Percentiles rank a stretch among this genome's conserved stretches.
Evolutionary conservation across 2,113 vertebrate genomes (phyloP).

Genomic region (Mohoua ochrocephala): DNA sequence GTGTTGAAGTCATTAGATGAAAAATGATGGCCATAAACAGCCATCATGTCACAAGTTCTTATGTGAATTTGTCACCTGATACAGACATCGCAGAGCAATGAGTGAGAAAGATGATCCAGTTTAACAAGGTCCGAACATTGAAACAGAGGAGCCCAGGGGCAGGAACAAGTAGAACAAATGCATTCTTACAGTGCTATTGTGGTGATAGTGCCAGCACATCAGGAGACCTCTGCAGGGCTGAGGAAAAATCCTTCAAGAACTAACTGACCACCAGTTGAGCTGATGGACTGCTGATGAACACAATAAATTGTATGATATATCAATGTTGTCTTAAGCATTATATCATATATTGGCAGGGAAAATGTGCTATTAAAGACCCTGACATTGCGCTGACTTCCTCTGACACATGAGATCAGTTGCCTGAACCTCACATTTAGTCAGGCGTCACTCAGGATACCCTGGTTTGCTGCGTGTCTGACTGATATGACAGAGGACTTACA

Average conservation of each 20-base stretch:
- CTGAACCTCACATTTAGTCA: background rate
- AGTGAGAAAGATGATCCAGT: background rate
- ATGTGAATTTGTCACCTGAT: background rate
- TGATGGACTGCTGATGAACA: background rate
- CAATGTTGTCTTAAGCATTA: background rate
- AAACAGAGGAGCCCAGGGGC: background rate
- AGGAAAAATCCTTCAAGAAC: background rate
- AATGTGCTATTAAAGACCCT: background rate
- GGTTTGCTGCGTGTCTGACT: background rate
- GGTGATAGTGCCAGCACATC: background rate
- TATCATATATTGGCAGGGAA: background rate
- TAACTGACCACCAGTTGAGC: background rate
- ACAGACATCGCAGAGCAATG: background rate
- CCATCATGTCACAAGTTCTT: background rate
- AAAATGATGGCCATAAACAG: background rate
- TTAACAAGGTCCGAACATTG: background rate
- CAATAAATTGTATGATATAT: background rate
- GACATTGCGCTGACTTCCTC: background rate
- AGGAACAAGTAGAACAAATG: background rate
- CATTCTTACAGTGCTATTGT: background rate
- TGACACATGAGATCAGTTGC: background rate
- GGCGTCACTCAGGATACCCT: background rate
- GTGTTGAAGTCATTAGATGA: background rate
- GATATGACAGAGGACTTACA: accelerated
- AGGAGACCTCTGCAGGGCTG: background rate